Conservation (phyloP, 2,888 invertebrate species). For the Carpatolechia fugitivella region DNA sequence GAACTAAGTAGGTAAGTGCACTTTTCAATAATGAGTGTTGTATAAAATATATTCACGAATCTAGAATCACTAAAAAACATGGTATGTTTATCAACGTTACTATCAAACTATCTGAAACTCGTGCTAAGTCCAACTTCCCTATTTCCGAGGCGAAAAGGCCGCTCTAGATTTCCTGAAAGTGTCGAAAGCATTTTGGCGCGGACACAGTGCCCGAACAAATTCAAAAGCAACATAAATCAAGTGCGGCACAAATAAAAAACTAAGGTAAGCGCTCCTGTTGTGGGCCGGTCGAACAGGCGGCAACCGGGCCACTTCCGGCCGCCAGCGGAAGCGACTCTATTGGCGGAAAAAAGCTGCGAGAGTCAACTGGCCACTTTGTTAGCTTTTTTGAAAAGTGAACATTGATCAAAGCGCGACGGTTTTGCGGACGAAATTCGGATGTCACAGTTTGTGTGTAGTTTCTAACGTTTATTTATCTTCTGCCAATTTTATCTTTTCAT, state of each 20-base stretch:
- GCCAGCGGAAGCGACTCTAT: slow-evolving; percentile 63
- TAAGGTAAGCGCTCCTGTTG: slow-evolving; percentile 78
- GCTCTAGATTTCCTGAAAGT: slow-evolving; percentile 52
- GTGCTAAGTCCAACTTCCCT: slow-evolving; percentile 29
- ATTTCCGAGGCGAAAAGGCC: slow-evolving; percentile 42
- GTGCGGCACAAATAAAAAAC: slow-evolving; percentile 72
- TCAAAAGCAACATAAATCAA: slow-evolving; percentile 76
- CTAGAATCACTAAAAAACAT: background rate
- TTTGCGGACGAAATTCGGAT: slow-evolving; percentile 38
- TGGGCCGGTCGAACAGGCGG: slow-evolving; percentile 50
- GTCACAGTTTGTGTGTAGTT: slow-evolving; percentile 41
- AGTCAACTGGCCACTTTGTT: slow-evolving; percentile 66
- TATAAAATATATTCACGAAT: too few species aligned
- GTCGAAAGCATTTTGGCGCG: slow-evolving; percentile 68
- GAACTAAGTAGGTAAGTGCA: too few species aligned
- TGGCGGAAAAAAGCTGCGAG: slow-evolving; percentile 68
- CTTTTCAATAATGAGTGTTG: too few species aligned
- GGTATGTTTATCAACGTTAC: slow-evolving; percentile 9
- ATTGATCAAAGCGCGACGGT: slow-evolving; percentile 55
- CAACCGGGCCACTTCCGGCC: slow-evolving; percentile 64
- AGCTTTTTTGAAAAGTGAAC: slow-evolving; percentile 62
- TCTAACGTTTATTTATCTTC: slow-evolving; percentile 12
- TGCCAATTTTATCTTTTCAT: slow-evolving; percentile 6
- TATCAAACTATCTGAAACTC: slow-evolving; percentile 15
- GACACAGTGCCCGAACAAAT: slow-evolving; percentile 54